A percentile compares a stretch with the other conserved stretches of the same genome.
Conservation (phyloP, 2,888 invertebrate genomes). For the Rhagophthalmus giganteus region DNA sequence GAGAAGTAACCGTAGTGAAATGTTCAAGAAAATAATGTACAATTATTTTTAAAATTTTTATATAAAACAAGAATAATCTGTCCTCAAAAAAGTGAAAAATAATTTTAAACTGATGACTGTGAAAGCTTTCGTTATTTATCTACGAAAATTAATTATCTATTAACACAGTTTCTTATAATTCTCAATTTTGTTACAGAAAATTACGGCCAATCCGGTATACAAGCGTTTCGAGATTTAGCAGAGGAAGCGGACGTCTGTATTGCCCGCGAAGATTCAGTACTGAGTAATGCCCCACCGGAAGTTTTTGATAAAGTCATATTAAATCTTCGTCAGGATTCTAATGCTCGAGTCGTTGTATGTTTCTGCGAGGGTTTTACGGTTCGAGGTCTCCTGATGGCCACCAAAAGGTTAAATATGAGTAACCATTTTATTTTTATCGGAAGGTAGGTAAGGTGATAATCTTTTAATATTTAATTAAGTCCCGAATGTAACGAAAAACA, state of each 20-base stretch:
- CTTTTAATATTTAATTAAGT: no score
- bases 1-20: no score
- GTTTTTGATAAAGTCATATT: conserved; percentile 61
- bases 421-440: conserved; percentile 68
- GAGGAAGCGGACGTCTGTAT: conserved; percentile 70
- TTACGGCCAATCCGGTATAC: conserved; percentile 76
- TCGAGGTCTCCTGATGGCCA: conserved; percentile 65
- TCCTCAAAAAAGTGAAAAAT: no score
- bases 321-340: conserved; percentile 60
- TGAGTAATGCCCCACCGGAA: conserved; percentile 62
- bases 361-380: conserved; percentile 80
- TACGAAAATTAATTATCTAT: no score
- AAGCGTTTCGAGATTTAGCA: conserved; percentile 72
- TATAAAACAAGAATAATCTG: no score
- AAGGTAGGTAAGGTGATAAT: conserved; percentile 65
- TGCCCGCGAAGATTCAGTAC: conserved; percentile 67
- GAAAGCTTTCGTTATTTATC: no score
- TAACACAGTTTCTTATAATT: no score
- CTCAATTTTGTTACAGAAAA: conserved; percentile 66
- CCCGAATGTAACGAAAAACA: no score
- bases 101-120: no score
- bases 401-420: conserved; percentile 60
- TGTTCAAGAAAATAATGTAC: no score
- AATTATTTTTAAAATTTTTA: no score
- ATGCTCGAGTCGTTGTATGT: conserved; percentile 69